Conservation (phyloP, 2,888 invertebrate genomes). For the Euclidia mi region DNA sequence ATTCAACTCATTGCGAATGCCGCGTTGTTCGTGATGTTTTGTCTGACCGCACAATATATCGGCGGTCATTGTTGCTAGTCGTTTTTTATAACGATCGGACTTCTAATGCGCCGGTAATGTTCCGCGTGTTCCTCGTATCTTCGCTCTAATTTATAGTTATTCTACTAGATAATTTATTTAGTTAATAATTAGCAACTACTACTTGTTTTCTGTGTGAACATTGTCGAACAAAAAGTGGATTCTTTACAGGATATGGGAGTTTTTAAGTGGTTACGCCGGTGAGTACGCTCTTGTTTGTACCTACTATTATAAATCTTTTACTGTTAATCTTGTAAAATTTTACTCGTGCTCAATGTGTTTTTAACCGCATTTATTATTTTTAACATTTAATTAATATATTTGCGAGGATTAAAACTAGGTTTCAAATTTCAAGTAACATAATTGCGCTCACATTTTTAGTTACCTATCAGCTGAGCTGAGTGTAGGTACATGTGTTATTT, state of each 20-base stretch:
- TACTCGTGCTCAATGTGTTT: background rate
- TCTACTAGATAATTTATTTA: conserved; percentile 47
- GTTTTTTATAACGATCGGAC: conserved; percentile 80
- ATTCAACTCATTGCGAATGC: conserved; percentile 88
- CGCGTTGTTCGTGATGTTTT: conserved; percentile 88
- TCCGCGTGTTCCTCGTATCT: conserved; percentile 72
- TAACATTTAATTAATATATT: background rate
- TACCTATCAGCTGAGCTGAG: conserved; percentile 1
- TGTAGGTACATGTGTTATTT: too few species aligned
- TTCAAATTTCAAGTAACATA: background rate
- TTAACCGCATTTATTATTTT: background rate
- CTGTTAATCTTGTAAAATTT: background rate
- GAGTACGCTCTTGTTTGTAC: conserved; percentile 61
- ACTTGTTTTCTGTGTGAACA: conserved; percentile 46
- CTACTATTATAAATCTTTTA: conserved; percentile 9
- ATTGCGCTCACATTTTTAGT: background rate
- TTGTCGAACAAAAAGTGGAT: conserved; percentile 74
- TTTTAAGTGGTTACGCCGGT: conserved; percentile 88
- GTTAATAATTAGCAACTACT: conserved; percentile 48
- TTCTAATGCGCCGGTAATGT: conserved; percentile 84
- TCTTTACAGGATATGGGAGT: conserved; percentile 83
- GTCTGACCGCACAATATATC: conserved; percentile 89
- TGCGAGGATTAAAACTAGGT: background rate
- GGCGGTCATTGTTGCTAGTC: conserved; percentile 86
- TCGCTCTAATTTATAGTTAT: conserved; percentile 63